Evolutionary conservation across 2,888 invertebrate genomes (phyloP).

Genomic region (Drosophila acutilabella): DNA sequence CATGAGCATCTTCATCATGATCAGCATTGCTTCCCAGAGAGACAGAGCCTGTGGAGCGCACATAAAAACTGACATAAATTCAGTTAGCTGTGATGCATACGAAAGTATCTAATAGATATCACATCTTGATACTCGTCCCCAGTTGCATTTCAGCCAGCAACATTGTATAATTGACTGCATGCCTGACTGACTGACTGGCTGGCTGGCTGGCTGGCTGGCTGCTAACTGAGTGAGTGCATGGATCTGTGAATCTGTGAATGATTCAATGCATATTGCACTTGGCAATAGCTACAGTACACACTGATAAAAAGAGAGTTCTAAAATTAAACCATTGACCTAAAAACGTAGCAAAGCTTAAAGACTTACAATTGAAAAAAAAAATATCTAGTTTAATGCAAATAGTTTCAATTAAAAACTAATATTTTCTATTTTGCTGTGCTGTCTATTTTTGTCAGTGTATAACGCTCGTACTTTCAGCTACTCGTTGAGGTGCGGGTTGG

Average conservation of each 20-base stretch:
- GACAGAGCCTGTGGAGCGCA: constrained; percentile 40
- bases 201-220: constrained; percentile 5
- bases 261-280: constrained; percentile 69
- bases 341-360: too few relatives aligned
- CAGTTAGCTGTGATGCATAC: constrained; percentile 76
- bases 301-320: background rate
- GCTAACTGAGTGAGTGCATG: constrained; percentile 19
- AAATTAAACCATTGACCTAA: too few relatives aligned
- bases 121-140: constrained; percentile 65
- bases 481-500: constrained; percentile 38
- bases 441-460: background rate
- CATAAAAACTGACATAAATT: constrained; percentile 76
- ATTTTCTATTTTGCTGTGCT: background rate
- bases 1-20: constrained; percentile 13
- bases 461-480: constrained; percentile 7
- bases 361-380: too few relatives aligned
- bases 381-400: too few relatives aligned
- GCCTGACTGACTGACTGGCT: constrained; percentile 39
- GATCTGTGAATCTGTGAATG: constrained; percentile 33
- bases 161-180: constrained; percentile 70
- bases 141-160: constrained; percentile 32
- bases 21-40: constrained; percentile 1
- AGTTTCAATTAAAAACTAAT: too few relatives aligned
- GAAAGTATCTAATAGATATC: constrained; percentile 75
- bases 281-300: constrained; percentile 49